Conservation (phyloP, 2,797 vertebrate species). For the Lutra lutra region DNA sequence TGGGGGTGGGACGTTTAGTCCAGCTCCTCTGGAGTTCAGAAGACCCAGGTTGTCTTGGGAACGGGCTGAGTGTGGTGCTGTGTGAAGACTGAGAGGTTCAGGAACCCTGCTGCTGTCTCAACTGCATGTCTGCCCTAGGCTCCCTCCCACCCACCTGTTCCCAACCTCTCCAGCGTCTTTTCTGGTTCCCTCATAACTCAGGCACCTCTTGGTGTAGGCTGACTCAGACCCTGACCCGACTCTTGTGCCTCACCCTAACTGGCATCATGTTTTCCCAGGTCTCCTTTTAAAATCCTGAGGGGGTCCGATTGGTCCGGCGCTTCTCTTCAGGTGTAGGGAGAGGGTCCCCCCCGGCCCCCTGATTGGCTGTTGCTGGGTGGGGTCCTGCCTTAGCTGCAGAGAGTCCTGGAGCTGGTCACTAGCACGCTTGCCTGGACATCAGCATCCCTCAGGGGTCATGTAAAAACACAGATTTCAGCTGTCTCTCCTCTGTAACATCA, state of each 20-base stretch:
- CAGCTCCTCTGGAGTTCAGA: not conserved
- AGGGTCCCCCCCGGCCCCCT: not conserved
- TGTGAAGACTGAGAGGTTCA: not conserved
- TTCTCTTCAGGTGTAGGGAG: not conserved
- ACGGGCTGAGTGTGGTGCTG: not conserved
- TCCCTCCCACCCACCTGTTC: fast-evolving
- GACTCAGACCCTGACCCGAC: too few species aligned
- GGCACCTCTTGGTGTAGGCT: not conserved
- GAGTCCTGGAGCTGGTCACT: not conserved
- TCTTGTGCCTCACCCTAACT: not conserved
- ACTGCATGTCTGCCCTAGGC: fast-evolving
- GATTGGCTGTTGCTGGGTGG: not conserved
- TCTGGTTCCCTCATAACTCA: not conserved
- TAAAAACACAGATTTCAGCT: not conserved
- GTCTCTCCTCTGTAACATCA: not conserved
- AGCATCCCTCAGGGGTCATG: not conserved
- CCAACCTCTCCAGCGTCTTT: not conserved
- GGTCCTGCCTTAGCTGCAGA: not conserved
- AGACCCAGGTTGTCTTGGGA: not conserved
- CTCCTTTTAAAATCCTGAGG: not conserved
- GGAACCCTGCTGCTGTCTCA: not conserved
- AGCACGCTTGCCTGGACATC: not conserved
- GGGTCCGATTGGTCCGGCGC: not conserved
- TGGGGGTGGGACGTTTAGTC: not conserved
- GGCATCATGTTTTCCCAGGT: not conserved